phyloP scores from a whole-genome alignment of 1,140 invertebrate genomes.

The Drosophila nebulosa region DNA sequence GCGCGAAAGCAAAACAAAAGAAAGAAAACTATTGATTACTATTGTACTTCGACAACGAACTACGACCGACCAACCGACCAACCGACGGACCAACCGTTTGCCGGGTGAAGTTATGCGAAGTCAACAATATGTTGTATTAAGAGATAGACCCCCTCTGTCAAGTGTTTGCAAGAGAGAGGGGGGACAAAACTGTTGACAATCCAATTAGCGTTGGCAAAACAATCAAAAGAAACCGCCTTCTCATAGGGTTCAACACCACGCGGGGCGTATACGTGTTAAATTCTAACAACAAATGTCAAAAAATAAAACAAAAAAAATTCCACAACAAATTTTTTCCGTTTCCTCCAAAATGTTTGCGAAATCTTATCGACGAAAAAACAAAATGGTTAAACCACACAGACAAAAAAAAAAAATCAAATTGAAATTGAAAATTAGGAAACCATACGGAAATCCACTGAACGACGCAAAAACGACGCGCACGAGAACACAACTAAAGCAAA shows the following conservation, averaged over 20 bases:
- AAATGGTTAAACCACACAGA: not conserved
- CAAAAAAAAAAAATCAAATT: slow-evolving; percentile 9
- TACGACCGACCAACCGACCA: not conserved
- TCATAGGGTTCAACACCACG: slow-evolving; percentile 6
- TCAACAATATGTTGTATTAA: slow-evolving; percentile 43
- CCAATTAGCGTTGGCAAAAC: slow-evolving; percentile 54
- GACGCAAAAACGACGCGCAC: slow-evolving; percentile 46
- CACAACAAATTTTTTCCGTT: not conserved
- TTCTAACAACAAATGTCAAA: not conserved
- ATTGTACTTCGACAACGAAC: slow-evolving; percentile 8
- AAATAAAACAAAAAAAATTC: not conserved
- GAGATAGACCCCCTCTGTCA: not conserved
- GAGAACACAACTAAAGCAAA: slow-evolving; percentile 68
- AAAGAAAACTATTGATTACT: slow-evolving; percentile 66
- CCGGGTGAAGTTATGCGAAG: slow-evolving; percentile 67
- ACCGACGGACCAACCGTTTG: slow-evolving; percentile 2
- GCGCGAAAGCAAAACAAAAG: slow-evolving; percentile 62
- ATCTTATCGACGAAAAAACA: not conserved
- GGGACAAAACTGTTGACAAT: slow-evolving; percentile 62
- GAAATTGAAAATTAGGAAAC: slow-evolving; percentile 26
- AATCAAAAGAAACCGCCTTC: slow-evolving; percentile 32
- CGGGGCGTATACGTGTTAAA: slow-evolving; percentile 18
- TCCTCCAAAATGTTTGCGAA: not conserved
- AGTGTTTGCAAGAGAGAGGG: slow-evolving; percentile 5
- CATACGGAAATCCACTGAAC: slow-evolving; percentile 16